Conservation (phyloP, 1,140 invertebrate species). For the Bombus sibiricus region DNA sequence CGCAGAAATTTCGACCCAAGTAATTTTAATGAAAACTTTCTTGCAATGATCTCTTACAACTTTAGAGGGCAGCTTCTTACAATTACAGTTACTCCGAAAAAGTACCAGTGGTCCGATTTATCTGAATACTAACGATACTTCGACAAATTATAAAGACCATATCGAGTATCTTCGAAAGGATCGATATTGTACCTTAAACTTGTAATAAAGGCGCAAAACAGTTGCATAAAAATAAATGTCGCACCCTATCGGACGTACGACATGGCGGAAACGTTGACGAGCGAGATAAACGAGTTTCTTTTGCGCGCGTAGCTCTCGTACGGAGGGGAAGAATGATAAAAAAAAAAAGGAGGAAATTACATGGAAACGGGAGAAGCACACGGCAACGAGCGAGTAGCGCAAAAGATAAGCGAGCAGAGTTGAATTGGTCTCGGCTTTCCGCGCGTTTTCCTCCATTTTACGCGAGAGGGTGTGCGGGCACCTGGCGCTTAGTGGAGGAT, state of each 20-base stretch:
- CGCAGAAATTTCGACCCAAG: too few species aligned
- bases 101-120: slow-evolving; percentile 86
- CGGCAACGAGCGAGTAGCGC: slow-evolving; percentile 7
- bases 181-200: fast-evolving
- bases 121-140: slow-evolving; percentile 51
- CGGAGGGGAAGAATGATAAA: not conserved
- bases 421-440: slow-evolving; percentile 54
- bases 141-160: not conserved
- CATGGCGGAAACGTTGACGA: not conserved
- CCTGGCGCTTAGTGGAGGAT: slow-evolving; percentile 68
- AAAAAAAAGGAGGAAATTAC: not conserved
- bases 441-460: slow-evolving; percentile 54
- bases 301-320: not conserved
- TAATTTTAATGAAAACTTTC: too few species aligned
- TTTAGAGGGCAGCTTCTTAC: fast-evolving
- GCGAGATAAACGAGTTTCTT: slow-evolving; percentile 4
- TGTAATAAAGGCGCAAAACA: not conserved
- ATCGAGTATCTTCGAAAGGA: not conserved
- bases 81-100: slow-evolving; percentile 62
- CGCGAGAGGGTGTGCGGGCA: slow-evolving; percentile 55
- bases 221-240: not conserved
- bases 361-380: not conserved
- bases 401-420: slow-evolving; percentile 54
- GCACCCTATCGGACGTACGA: not conserved
- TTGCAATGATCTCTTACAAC: too few species aligned